Evolutionary conservation across 2,797 vertebrate species (phyloP).

Genomic region (Macropus fuliginosus): DNA sequence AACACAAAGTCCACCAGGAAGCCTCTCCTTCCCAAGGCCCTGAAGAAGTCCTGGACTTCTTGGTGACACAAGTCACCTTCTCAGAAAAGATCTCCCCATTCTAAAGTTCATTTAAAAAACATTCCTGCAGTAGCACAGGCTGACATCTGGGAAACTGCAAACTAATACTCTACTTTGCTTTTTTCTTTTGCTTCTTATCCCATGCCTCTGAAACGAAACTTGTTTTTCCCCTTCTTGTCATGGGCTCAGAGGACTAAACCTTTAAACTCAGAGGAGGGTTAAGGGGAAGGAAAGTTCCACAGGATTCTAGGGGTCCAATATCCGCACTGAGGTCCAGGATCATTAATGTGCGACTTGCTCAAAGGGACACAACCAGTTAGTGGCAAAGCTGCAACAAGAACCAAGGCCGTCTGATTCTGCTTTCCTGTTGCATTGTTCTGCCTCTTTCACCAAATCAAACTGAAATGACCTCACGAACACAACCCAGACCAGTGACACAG

Average conservation of each 20-base stretch:
- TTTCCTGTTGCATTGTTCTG: background rate
- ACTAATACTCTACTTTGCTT: background rate
- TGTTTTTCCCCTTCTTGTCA: background rate
- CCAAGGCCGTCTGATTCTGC: background rate
- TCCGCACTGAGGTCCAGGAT: background rate
- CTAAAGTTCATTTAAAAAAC: background rate
- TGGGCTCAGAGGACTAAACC: background rate
- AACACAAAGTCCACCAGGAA: slow-evolving; percentile 55
- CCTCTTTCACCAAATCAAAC: background rate
- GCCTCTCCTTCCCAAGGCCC: background rate
- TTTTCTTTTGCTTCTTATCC: background rate
- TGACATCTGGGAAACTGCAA: background rate
- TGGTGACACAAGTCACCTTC: background rate
- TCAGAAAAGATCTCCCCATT: background rate
- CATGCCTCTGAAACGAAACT: background rate
- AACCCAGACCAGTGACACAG: background rate
- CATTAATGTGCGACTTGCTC: background rate
- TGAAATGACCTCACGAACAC: background rate
- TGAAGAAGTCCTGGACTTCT: background rate
- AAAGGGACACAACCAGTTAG: background rate
- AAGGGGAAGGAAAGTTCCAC: background rate
- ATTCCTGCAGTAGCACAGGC: background rate
- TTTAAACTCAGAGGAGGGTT: background rate
- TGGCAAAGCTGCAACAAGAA: background rate
- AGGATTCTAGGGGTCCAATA: background rate